These are phyloP conservation scores for Limnothrissa miodon DNA, from an alignment of 2,113 vertebrate genomes.

Conservation along the genomic window DNA sequence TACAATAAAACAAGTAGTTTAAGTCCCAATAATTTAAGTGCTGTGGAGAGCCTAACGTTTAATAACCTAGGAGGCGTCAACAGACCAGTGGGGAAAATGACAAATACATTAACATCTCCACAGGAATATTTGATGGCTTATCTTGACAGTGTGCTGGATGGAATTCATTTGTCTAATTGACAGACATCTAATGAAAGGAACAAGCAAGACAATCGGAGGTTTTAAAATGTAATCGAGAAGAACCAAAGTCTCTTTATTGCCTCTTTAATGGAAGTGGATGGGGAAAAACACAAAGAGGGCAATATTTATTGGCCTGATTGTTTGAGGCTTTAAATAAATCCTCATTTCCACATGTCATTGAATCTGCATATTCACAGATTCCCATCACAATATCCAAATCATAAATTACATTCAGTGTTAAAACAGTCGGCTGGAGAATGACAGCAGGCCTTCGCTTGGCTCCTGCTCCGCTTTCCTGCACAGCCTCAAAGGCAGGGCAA, in stretches of 20 bases:
- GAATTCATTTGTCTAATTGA: slow-evolving; percentile 87
- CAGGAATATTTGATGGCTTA: slow-evolving; percentile 87
- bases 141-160: slow-evolving; percentile 87
- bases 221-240: slow-evolving; percentile 37
- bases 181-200: slow-evolving; percentile 79
- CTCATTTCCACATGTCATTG: slow-evolving; percentile 33
- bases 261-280: slow-evolving; percentile 39
- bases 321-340: slow-evolving; percentile 25
- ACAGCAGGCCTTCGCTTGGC: background rate
- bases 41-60: slow-evolving; percentile 78
- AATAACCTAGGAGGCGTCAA: slow-evolving; percentile 82
- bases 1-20: slow-evolving; percentile 46
- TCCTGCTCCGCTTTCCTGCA: background rate
- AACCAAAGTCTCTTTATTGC: slow-evolving; percentile 36
- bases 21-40: slow-evolving; percentile 40
- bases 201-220: slow-evolving; percentile 29
- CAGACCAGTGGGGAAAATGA: slow-evolving; percentile 79
- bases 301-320: slow-evolving; percentile 39
- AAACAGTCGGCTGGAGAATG: background rate
- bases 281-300: slow-evolving; percentile 27
- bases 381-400: slow-evolving; percentile 38
- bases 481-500: background rate
- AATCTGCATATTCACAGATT: slow-evolving; percentile 41
- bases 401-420: slow-evolving; percentile 19
- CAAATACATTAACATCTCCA: slow-evolving; percentile 83